phyloP scores from a whole-genome alignment of 2,888 invertebrate species.

The Phalera bucephala region DNA sequence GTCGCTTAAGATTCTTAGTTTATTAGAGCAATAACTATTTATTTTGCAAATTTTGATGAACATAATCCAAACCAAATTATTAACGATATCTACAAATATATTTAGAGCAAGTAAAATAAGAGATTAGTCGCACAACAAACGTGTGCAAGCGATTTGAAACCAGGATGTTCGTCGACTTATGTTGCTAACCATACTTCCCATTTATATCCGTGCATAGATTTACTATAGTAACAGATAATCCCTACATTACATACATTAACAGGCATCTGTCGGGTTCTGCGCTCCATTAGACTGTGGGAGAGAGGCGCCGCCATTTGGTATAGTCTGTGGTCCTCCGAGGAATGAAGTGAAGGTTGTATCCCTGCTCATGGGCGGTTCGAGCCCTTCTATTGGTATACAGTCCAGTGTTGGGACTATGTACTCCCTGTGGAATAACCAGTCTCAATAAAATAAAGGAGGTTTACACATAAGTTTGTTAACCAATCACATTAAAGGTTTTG shows the following conservation, averaged over 20 bases:
- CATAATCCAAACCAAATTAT: no score
- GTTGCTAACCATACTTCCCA: no score
- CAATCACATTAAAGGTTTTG: no score
- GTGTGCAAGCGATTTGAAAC: no score
- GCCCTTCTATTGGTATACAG: slow-evolving; percentile 74
- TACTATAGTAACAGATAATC: not conserved
- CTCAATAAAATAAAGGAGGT: slow-evolving; percentile 1
- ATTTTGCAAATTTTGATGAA: no score
- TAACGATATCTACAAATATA: no score
- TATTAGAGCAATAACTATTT: no score
- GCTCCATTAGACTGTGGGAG: slow-evolving; percentile 44
- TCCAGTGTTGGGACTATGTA: slow-evolving; percentile 76
- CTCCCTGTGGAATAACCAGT: slow-evolving; percentile 61
- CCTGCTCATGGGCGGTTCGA: slow-evolving; percentile 77
- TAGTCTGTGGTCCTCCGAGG: slow-evolving; percentile 67
- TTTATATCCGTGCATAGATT: not conserved
- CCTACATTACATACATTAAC: slow-evolving; percentile 21
- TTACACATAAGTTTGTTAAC: not conserved
- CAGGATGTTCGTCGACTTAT: no score
- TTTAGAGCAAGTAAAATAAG: no score
- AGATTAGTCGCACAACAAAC: no score
- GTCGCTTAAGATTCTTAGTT: no score
- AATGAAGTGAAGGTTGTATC: slow-evolving; percentile 80
- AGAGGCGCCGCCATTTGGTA: slow-evolving; percentile 53
- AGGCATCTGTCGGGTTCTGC: slow-evolving; percentile 35